Percentiles rank a stretch among this genome's conserved stretches.
Evolutionary conservation across 2,113 vertebrate genomes (phyloP).

Genomic region (Acrocephalus arundinaceus): DNA sequence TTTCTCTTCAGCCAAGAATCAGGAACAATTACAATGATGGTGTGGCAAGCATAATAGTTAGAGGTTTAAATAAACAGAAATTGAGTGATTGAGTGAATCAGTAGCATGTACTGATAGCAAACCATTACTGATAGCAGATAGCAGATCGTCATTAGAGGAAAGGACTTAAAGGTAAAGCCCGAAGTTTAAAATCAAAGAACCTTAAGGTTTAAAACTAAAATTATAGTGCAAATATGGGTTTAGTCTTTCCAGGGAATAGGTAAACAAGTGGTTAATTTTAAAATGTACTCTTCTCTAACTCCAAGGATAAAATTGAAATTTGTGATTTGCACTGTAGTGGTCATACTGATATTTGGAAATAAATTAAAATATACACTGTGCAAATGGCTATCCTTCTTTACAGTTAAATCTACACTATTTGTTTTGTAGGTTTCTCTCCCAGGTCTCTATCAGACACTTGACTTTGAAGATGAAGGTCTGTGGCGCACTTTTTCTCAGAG

Average conservation of each 20-base stretch:
- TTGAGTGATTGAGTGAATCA: not conserved
- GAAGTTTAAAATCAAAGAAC: not conserved
- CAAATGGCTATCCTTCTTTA: not conserved
- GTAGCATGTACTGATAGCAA: not conserved
- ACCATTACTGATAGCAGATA: not conserved
- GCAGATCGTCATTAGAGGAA: not conserved
- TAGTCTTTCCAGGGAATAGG: not conserved
- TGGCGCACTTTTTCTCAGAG: conserved; percentile 89
- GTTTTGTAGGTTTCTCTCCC: conserved; percentile 85
- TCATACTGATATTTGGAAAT: not conserved
- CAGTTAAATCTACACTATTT: not conserved
- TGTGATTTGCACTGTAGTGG: not conserved
- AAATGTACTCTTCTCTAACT: not conserved
- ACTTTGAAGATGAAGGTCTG: conserved; percentile 85
- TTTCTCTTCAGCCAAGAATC: not conserved
- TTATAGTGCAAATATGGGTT: not conserved
- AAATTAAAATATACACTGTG: not conserved
- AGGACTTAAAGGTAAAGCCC: not conserved
- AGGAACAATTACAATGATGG: not conserved
- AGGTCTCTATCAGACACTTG: conserved; percentile 83
- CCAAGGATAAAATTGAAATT: not conserved
- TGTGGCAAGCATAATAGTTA: not conserved
- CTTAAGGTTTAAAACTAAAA: not conserved
- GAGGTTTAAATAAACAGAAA: not conserved
- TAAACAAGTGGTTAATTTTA: not conserved